Conservation (phyloP, 2,113 vertebrate genomes). For the Oncorhynchus clarkii region DNA sequence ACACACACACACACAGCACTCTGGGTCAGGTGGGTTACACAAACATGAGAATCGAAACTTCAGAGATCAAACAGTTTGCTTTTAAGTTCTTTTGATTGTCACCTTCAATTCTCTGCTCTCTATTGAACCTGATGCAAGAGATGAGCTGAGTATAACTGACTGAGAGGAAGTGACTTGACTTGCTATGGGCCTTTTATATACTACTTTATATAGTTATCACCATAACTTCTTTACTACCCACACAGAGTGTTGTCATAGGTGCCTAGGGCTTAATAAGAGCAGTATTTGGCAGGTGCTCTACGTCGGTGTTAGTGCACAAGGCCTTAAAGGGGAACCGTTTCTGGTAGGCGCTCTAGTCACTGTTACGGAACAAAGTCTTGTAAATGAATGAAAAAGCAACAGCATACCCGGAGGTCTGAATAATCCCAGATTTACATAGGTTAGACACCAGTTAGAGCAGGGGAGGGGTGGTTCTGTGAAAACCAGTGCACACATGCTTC, state of each 20-base stretch:
- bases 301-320: constrained; percentile 23
- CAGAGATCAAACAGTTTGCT: background rate
- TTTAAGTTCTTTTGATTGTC: no score
- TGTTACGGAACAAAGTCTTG: background rate
- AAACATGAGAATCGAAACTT: background rate
- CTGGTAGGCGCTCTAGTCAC: constrained; percentile 6
- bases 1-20: background rate
- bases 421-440: constrained; percentile 61
- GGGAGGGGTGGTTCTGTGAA: constrained; percentile 25
- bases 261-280: no score
- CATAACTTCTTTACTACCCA: background rate
- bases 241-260: constrained; percentile 31
- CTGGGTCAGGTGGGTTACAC: background rate
- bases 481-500: constrained; percentile 43
- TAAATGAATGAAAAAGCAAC: constrained; percentile 41
- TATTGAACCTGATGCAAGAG: no score
- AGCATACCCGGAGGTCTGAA: constrained; percentile 40
- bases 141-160: no score
- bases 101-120: no score
- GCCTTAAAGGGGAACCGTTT: constrained; percentile 29
- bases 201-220: constrained; percentile 16
- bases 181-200: no score
- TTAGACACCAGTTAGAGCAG: constrained; percentile 27
- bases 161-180: no score
- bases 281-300: constrained; percentile 6